These are phyloP conservation scores for Orchesella cincta DNA, from an alignment of 1,140 invertebrate genomes.

Conservation along the genomic window DNA sequence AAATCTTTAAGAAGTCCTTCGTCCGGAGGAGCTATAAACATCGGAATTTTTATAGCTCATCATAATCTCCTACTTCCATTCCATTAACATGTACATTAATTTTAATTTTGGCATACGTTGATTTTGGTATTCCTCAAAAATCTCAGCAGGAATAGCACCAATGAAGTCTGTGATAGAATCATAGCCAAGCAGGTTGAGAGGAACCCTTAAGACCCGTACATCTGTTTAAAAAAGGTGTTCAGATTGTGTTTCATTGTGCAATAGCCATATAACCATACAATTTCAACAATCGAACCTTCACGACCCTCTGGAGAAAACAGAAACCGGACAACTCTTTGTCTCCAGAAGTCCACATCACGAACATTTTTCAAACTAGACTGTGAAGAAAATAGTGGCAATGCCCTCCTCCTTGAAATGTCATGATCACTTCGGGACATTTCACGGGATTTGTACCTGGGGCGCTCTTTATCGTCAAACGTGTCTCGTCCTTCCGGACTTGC, in stretches of 20 bases:
- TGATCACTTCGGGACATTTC: slow-evolving; percentile 7
- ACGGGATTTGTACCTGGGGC: slow-evolving; percentile 6
- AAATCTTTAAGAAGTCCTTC: slow-evolving; percentile 32
- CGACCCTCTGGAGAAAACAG: slow-evolving; percentile 30
- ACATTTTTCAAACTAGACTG: slow-evolving; percentile 24
- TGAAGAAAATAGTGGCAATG: slow-evolving; percentile 7
- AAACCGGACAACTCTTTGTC: slow-evolving; percentile 27
- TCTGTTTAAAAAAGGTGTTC: slow-evolving; percentile 18
- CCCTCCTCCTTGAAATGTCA: slow-evolving; percentile 12
- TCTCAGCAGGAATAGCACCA: slow-evolving; percentile 22
- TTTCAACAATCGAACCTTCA: slow-evolving; percentile 28
- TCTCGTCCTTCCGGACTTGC: slow-evolving; percentile 21
- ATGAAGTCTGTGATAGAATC: slow-evolving; percentile 31
- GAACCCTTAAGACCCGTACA: slow-evolving; percentile 28
- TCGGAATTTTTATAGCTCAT: background rate
- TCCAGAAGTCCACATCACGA: slow-evolving; percentile 37
- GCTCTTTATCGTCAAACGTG: background rate
- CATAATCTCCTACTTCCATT: background rate
- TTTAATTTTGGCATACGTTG: slow-evolving; percentile 7
- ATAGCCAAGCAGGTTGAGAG: slow-evolving; percentile 31
- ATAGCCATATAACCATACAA: background rate
- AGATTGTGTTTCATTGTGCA: background rate
- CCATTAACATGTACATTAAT: background rate
- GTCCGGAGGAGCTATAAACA: slow-evolving; percentile 34
- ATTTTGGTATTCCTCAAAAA: background rate